Conservation (phyloP, 2,888 invertebrate species). For the Standfussiana lucernea region DNA sequence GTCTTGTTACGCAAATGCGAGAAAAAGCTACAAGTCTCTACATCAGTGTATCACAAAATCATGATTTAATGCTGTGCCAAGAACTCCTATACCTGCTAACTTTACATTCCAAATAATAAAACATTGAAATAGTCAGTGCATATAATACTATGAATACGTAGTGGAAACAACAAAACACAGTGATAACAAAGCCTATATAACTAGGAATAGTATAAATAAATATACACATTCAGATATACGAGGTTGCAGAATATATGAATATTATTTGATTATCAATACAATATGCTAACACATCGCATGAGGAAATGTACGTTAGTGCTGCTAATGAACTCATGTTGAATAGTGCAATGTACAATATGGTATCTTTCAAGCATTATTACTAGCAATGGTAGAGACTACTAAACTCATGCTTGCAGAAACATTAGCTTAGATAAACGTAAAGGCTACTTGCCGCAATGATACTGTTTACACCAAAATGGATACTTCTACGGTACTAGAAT, state of each 20-base stretch:
- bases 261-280: conserved; percentile 65
- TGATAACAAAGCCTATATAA: conserved; percentile 66
- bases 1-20: conserved; percentile 33
- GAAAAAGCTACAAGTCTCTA: conserved; percentile 42
- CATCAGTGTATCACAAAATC: conserved; percentile 41
- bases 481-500: conserved; percentile 63
- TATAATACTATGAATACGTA: conserved; percentile 62
- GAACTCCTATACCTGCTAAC: conserved; percentile 75
- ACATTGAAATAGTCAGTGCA: conserved; percentile 67
- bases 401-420: conserved; percentile 57
- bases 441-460: conserved; percentile 49
- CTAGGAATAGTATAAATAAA: conserved; percentile 67
- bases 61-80: conserved; percentile 77
- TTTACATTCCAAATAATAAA: conserved; percentile 74
- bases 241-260: conserved; percentile 62
- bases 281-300: conserved; percentile 61
- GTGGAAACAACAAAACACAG: conserved; percentile 69
- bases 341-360: conserved; percentile 54
- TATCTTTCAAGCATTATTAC: conserved; percentile 51
- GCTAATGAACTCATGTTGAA: conserved; percentile 56
- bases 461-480: conserved; percentile 47
- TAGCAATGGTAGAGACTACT: conserved; percentile 40
- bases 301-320: conserved; percentile 57
- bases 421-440: conserved; percentile 30
- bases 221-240: conserved; percentile 62